Conservation (phyloP, 2,888 invertebrate genomes). For the Athalia rosae region DNA sequence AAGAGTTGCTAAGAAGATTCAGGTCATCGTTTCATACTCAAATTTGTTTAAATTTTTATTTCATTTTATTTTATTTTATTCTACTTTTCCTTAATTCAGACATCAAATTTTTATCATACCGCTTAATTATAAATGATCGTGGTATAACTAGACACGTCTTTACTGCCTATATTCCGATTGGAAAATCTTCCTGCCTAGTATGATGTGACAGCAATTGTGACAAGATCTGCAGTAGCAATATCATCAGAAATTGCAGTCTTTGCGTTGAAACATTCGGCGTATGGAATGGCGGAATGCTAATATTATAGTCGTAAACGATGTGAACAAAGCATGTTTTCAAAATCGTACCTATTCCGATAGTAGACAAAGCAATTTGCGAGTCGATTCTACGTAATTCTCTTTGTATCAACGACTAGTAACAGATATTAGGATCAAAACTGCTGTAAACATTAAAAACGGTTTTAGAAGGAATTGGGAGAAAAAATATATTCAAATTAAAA, state of each 20-base stretch:
- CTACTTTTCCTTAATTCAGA: background rate
- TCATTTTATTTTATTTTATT: background rate
- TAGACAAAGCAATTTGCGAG: background rate
- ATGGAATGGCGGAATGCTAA: background rate
- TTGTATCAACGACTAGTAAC: conserved; percentile 17
- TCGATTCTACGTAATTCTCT: background rate
- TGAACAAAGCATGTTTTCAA: conserved; percentile 17
- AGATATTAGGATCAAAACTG: background rate
- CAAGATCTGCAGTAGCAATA: conserved; percentile 25
- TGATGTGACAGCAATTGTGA: conserved; percentile 12
- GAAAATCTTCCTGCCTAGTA: background rate
- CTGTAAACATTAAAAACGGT: background rate
- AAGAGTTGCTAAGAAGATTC: background rate
- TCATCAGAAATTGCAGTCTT: conserved; percentile 18
- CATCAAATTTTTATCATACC: background rate
- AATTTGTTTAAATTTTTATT: background rate
- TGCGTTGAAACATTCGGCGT: conserved; percentile 27
- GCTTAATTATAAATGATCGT: conserved; percentile 14
- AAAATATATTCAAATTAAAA: conserved; percentile 5
- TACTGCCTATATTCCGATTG: conserved; percentile 20
- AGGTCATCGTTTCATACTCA: background rate
- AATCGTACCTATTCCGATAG: background rate
- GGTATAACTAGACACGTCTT: conserved; percentile 25
- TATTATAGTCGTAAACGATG: background rate
- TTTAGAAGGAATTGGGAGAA: conserved; percentile 8